phyloP scores from a whole-genome alignment of 2,888 invertebrate species.

The Pseudococcus viburni region DNA sequence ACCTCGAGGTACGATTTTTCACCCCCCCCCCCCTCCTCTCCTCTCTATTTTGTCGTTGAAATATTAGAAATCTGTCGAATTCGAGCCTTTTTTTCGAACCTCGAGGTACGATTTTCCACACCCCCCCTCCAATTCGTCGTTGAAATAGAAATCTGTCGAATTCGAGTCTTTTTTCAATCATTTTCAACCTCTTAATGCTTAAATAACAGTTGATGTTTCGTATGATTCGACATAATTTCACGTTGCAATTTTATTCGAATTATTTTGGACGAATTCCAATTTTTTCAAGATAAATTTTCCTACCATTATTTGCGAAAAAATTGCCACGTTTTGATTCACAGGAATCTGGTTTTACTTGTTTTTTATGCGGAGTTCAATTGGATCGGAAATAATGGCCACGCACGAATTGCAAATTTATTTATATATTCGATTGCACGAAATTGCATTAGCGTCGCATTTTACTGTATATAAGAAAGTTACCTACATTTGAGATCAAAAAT shows the following conservation, averaged over 20 bases:
- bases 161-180: background rate
- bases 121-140: too few species aligned
- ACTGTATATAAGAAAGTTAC: slow-evolving; percentile 13
- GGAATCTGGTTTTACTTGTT: background rate
- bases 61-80: too few species aligned
- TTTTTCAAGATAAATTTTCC: background rate
- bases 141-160: too few species aligned
- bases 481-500: slow-evolving; percentile 40
- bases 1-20: too few species aligned
- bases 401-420: slow-evolving; percentile 8
- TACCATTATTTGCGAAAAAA: background rate
- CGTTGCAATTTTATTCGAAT: background rate
- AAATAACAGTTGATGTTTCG: background rate
- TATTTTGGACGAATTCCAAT: background rate
- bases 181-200: background rate
- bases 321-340: background rate
- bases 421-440: background rate
- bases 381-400: background rate
- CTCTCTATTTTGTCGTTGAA: too few species aligned
- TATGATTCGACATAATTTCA: background rate
- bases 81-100: too few species aligned
- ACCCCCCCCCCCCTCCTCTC: too few species aligned
- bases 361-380: background rate
- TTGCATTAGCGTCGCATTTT: slow-evolving; percentile 30
- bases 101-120: too few species aligned